Percentiles rank a stretch among this genome's conserved stretches.
Conservation (phyloP, 2,888 invertebrate genomes). For the Phalera bucephala region DNA sequence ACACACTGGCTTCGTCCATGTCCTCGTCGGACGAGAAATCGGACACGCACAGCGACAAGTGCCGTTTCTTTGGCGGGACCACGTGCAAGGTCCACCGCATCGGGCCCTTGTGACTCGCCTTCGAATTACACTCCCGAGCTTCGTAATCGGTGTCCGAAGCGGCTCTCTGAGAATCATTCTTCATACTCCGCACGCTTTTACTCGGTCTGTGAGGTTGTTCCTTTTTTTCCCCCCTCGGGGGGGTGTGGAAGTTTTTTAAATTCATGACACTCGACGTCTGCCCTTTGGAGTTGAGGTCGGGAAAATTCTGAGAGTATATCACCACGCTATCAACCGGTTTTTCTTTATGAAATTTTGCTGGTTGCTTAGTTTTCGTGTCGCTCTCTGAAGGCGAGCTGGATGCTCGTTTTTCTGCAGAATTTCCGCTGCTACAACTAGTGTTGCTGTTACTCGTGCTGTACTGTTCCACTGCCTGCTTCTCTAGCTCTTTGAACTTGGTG, state of each 20-base stretch:
- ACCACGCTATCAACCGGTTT: conserved; percentile 71
- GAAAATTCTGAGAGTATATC: conserved; percentile 76
- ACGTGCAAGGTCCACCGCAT: conserved; percentile 67
- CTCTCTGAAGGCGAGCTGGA: conserved; percentile 41
- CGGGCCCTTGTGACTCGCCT: conserved; percentile 55
- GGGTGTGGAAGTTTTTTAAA: conserved; percentile 81
- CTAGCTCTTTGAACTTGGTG: conserved; percentile 84
- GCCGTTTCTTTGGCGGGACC: conserved; percentile 68
- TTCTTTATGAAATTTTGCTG: conserved; percentile 71
- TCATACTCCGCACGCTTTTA: conserved; percentile 52
- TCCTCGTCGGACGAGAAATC: conserved; percentile 74
- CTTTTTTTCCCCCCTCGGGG: conserved; percentile 81
- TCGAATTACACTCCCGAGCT: conserved; percentile 48
- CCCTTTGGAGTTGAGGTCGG: conserved; percentile 60
- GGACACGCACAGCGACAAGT: conserved; percentile 63
- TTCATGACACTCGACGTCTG: conserved; percentile 67
- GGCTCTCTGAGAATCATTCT: conserved; percentile 60
- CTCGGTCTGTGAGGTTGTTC: conserved; percentile 57
- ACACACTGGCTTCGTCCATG: conserved; percentile 45
- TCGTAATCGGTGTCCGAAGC: conserved; percentile 75
- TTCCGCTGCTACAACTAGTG: conserved; percentile 74
- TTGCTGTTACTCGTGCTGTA: conserved; percentile 81
- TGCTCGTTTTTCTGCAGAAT: conserved; percentile 59
- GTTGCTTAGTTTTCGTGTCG: conserved; percentile 51
- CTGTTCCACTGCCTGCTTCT: conserved; percentile 86